Percentiles rank a stretch among this genome's conserved stretches.
These are phyloP conservation scores for Antheraea pernyi DNA, from an alignment of 1,140 invertebrate species.

Conservation along the genomic window DNA sequence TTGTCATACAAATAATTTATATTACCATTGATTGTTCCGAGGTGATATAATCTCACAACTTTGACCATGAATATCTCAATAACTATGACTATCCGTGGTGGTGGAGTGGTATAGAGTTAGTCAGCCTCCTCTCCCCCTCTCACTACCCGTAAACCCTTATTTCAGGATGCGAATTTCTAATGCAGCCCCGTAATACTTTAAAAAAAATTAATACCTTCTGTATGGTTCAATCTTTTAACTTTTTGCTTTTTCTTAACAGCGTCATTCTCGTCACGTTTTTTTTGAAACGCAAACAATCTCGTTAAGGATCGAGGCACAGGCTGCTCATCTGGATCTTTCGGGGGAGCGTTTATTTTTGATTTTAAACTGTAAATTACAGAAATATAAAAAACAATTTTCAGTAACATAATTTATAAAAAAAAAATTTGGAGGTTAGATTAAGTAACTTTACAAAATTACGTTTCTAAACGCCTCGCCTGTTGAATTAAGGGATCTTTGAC, in stretches of 20 bases:
- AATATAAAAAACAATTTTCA: conserved; percentile 6
- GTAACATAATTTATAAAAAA: not conserved
- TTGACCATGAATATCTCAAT: too few relatives aligned
- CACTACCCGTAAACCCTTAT: too few relatives aligned
- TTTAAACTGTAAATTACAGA: conserved; percentile 77
- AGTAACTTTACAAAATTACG: conserved; percentile 62
- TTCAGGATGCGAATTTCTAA: too few relatives aligned
- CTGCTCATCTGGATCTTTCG: conserved; percentile 82
- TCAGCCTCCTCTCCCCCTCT: too few relatives aligned
- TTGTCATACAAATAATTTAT: too few relatives aligned
- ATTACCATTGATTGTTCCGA: too few relatives aligned
- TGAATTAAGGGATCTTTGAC: conserved; percentile 85
- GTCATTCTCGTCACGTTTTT: conserved; percentile 53
- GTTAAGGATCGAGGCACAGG: conserved; percentile 82
- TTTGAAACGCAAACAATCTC: conserved; percentile 80
- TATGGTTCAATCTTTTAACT: not conserved
- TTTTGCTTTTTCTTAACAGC: conserved; percentile 56
- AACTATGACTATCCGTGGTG: too few relatives aligned
- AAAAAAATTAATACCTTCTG: not conserved
- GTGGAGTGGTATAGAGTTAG: too few relatives aligned
- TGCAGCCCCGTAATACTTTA: not conserved
- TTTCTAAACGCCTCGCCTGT: conserved; percentile 78
- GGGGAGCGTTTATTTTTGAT: conserved; percentile 84
- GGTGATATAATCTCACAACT: too few relatives aligned
- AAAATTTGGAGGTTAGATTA: conserved; percentile 18